Evolutionary conservation across 2,113 vertebrate species (phyloP).

Genomic region (Caranx ignobilis): DNA sequence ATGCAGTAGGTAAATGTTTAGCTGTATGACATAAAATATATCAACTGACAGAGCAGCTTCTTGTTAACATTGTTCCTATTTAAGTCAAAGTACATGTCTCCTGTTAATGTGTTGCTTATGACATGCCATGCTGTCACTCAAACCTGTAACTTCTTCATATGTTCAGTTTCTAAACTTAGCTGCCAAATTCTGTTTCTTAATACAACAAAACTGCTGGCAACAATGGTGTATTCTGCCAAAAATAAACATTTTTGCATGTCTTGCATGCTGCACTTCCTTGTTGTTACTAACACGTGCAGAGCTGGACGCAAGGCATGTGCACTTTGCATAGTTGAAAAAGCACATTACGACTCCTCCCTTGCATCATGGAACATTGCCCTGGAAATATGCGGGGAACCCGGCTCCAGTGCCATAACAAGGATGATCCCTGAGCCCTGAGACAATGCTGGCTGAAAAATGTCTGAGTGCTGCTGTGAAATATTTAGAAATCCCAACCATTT

Average conservation of each 20-base stretch:
- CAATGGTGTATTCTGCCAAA: background rate
- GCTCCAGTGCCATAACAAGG: background rate
- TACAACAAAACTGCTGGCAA: fast-evolving
- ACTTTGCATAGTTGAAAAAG: background rate
- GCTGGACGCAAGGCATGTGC: constrained; percentile 1
- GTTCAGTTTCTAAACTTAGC: background rate
- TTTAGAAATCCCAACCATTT: constrained; percentile 20
- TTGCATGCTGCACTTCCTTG: background rate
- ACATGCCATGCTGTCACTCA: background rate
- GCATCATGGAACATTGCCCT: background rate
- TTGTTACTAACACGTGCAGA: constrained; percentile 3
- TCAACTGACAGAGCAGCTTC: background rate
- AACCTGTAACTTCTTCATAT: background rate
- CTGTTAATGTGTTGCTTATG: background rate
- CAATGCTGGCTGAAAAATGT: constrained; percentile 2
- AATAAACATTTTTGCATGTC: background rate
- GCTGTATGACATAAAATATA: background rate
- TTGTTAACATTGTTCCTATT: background rate
- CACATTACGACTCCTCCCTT: constrained; percentile 12
- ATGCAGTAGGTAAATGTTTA: background rate
- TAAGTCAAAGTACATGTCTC: too few relatives aligned
- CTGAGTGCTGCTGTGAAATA: constrained; percentile 15
- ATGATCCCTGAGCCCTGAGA: background rate
- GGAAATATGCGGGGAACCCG: constrained; percentile 16
- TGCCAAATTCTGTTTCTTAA: background rate